These are phyloP conservation scores for Florisuga fusca DNA, from an alignment of 2,797 vertebrate genomes.

Conservation along the genomic window DNA sequence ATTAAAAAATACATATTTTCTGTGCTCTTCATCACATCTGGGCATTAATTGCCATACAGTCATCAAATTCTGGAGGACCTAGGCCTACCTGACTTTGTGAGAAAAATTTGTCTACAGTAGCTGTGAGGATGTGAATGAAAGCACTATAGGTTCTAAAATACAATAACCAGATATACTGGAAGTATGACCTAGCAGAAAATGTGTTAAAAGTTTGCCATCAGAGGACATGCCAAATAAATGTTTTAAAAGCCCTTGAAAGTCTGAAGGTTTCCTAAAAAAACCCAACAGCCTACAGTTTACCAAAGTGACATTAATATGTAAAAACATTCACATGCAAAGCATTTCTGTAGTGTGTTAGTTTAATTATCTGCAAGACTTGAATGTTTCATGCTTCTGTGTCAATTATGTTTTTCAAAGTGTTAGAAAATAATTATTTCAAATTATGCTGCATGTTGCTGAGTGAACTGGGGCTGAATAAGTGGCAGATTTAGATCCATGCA, in stretches of 20 bases:
- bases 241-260: neutral
- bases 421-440: conserved; percentile 28
- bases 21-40: neutral
- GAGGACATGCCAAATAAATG: neutral
- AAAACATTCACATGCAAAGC: neutral
- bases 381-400: neutral
- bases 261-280: neutral
- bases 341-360: neutral
- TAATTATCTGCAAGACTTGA: neutral
- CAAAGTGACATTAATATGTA: neutral
- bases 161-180: neutral
- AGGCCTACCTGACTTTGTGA: neutral
- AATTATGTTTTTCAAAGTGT: neutral
- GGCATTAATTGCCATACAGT: neutral
- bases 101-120: neutral
- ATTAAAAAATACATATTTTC: neutral
- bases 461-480: neutral
- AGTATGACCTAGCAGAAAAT: neutral
- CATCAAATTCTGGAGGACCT: neutral
- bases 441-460: neutral
- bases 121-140: neutral
- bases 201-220: neutral
- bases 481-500: neutral
- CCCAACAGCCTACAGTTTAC: neutral
- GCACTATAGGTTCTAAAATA: neutral